Evolutionary conservation across 2,797 vertebrate species (phyloP), one percentile per base, ranked within the genome.

Genomic region (Sebastes glaucus): DNA sequence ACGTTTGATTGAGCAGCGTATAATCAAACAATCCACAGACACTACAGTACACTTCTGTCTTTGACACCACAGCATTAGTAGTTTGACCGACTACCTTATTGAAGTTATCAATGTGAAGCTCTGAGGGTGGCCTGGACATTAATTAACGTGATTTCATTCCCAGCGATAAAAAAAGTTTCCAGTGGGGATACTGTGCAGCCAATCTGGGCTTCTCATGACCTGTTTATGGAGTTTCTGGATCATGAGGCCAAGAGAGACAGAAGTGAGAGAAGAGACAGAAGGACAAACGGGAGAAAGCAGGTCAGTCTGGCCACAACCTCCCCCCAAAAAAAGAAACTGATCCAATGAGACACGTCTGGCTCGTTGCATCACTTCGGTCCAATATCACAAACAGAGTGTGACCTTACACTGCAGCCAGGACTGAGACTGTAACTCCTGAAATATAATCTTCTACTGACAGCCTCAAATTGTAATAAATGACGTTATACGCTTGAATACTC

Each of bases 141-240:
- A 80, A 71, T 88, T 74, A 81, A 75, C 7, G 6, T 16, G 27
- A 30, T 73, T 83, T 78, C 77, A 84, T 63, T 89, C 77, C 82
- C 77, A 80, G 81, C n/a, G 20, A 64, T 77, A 23, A 52, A 62
- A 13, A 88, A 63, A 18, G 32, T 55, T 83, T 81, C 83, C 66
- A 77, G 20, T 23, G 68, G 80, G 84, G 83, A 84, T 63, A 81
- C 73, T 30, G 74, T 25, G 32, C 42, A 35, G 70, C 33, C n/a
- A 77, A 74, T 79, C 62, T 78, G 56, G 60, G 79, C 76, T 87
- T 81, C 53, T 84, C 59, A 0, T 91, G 93, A 89, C 92, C 92
- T 86, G 83, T 84, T 93, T 93, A 71, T 86, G 74, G 83, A 88
- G 55, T 90, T 92, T 88, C 78, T 90, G 85, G 88, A 88, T 76